These are phyloP conservation scores for Serilophus lunatus DNA, from an alignment of 2,113 vertebrate species.

Conservation along the genomic window DNA sequence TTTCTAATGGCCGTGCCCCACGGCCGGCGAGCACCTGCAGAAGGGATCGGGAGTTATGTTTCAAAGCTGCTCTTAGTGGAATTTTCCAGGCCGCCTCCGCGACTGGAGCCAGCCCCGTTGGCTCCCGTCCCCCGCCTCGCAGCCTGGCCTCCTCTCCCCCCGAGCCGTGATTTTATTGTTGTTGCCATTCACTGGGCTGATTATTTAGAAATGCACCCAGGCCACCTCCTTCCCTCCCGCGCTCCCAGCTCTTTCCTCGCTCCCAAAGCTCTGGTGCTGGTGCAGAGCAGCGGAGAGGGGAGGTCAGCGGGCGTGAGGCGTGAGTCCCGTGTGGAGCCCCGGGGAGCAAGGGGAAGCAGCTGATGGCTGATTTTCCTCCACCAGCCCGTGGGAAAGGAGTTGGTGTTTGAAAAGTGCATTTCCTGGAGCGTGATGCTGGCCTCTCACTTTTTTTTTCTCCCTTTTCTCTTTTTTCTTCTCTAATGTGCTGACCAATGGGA, in stretches of 20 bases:
- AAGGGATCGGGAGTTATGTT: slow-evolving; percentile 51
- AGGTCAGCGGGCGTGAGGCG: not conserved
- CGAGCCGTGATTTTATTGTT: slow-evolving; percentile 36
- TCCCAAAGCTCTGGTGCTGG: not conserved
- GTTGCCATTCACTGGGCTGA: slow-evolving; percentile 25
- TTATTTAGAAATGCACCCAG: slow-evolving; percentile 41
- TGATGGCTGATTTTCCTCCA: slow-evolving; percentile 25
- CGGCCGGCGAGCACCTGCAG: slow-evolving; percentile 24
- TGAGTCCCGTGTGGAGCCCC: not conserved
- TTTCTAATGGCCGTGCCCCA: not conserved
- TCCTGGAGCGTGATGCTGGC: slow-evolving; percentile 15
- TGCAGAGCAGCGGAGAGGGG: not conserved
- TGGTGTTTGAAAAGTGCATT: slow-evolving; percentile 62
- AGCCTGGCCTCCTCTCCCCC: slow-evolving; percentile 3
- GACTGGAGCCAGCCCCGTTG: slow-evolving; percentile 33
- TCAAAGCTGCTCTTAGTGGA: slow-evolving; percentile 60
- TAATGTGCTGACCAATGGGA: not conserved
- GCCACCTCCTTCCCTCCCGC: not conserved
- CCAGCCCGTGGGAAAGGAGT: slow-evolving; percentile 60
- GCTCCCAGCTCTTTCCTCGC: not conserved
- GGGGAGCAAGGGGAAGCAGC: slow-evolving; percentile 17
- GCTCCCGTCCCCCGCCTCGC: slow-evolving; percentile 17
- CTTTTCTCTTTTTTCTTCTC: not conserved
- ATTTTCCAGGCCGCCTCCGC: slow-evolving; percentile 62
- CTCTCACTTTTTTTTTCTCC: not conserved